A percentile compares a stretch with the other conserved stretches of the same genome.
phyloP scores from a whole-genome alignment of 2,888 invertebrate species.

The Timema podura region DNA sequence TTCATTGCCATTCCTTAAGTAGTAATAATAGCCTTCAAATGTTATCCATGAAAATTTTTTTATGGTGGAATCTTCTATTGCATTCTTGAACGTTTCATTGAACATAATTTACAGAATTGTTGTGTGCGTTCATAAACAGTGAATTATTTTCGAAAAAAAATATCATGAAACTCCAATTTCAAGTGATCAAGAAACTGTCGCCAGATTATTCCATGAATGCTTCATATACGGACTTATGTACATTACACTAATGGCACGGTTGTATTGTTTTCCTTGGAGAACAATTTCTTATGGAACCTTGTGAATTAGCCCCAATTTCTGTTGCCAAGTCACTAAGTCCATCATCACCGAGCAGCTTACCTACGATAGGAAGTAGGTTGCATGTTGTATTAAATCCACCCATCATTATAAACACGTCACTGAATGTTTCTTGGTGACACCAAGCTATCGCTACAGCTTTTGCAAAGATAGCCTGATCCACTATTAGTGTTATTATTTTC shows the following conservation, averaged over 20 bases:
- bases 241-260: not conserved
- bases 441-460: conserved; percentile 5
- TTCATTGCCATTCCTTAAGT: not conserved
- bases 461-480: conserved; percentile 5
- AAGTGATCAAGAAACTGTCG: conserved; percentile 1
- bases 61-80: not conserved
- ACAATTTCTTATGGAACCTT: not conserved
- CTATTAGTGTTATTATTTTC: not conserved
- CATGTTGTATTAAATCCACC: not conserved
- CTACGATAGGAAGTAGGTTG: not conserved
- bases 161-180: no score
- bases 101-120: no score
- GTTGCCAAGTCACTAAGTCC: not conserved
- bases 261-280: not conserved
- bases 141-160: no score
- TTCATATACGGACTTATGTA: conserved; percentile 12
- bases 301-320: not conserved
- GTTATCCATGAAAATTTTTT: not conserved
- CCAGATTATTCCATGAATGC: not conserved
- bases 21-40: not conserved
- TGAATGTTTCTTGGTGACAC: not conserved
- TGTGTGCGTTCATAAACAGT: no score
- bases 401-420: not conserved
- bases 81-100: not conserved
- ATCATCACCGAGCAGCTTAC: not conserved